phyloP scores from a whole-genome alignment of 1,140 invertebrate species.

The Lasioglossum albipes region DNA sequence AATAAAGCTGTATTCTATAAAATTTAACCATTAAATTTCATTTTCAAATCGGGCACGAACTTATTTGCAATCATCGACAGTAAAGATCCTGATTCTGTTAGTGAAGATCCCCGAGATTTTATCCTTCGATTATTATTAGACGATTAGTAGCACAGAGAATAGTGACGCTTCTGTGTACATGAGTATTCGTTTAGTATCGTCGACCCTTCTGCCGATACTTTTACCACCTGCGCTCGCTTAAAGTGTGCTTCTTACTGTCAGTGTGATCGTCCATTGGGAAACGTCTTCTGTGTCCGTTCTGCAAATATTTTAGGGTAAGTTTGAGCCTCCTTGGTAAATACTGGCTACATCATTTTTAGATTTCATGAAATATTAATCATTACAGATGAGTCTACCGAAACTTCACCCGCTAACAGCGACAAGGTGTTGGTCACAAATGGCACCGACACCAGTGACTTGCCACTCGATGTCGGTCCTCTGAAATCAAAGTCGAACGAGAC shows the following conservation, averaged over 20 bases:
- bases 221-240: constrained; percentile 17
- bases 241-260: constrained; percentile 30
- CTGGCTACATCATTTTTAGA: background rate
- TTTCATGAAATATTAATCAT: background rate
- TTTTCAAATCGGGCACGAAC: too few relatives aligned
- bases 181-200: background rate
- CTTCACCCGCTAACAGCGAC: background rate
- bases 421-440: background rate
- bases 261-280: constrained; percentile 30
- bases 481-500: background rate
- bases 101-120: too few relatives aligned
- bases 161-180: background rate
- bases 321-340: background rate
- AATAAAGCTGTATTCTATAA: too few relatives aligned
- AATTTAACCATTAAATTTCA: too few relatives aligned
- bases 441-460: background rate
- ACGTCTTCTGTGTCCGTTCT: constrained; percentile 5
- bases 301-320: constrained; percentile 28
- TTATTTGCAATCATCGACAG: too few relatives aligned
- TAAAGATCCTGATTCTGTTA: too few relatives aligned
- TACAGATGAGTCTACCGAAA: constrained; percentile 3
- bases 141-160: background rate
- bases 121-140: background rate
- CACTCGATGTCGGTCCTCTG: too few relatives aligned
- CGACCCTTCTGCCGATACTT: background rate